Base-by-base conservation (phyloP, 2,888 invertebrate genomes). In the Sipunculus nudus region DNA sequence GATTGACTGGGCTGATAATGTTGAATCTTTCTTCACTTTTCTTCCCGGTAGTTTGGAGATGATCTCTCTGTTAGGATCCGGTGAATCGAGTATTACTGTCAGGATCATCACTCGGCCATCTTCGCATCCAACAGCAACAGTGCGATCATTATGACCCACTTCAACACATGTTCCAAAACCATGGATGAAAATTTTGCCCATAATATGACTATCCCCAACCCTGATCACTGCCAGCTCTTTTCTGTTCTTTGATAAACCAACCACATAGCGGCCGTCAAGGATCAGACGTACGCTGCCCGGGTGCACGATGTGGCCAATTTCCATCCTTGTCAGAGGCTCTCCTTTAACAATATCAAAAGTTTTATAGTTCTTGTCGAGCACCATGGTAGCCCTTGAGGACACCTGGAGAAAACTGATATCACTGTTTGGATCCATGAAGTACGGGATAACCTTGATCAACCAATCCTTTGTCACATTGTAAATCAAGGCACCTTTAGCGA, bases 81-180 rank as follows among this genome's bases (percentile, higher is more conserved):
- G 62, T 5, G 72, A 59, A 19, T 72, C 76, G 3, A 78, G 60
- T 32, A 76, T 69, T 8, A 78, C 59, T 39, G 71, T 70, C 3
- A 79, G 63, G 4, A 78, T 68, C 67, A 78, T 68, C 13, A 78
- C 70, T 2, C 78, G 65, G 1, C 78, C 78, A 49, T 80, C 78
- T 3, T 70, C 57, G 40, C 77, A 77, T 3, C 79, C 78, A 0
- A 78, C 74, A n/a, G 71, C 70, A 23, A 80, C 59, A 0, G 78
- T 78, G 21, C 75, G 61, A 31, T 75, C 77, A 53, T 80, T 76
- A n/a, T 64, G 64, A 8, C 68, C 74, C 5, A 77, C 72, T 4
- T 68, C 61, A 1, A 78, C 35, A 50, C 72, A 71, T 0, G 67
- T 64, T 8, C 73, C 79, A 5, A 59, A 49, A 1, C 78, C 77